Conservation (phyloP, 1,140 invertebrate genomes). For the Neuroterus valhalla region DNA sequence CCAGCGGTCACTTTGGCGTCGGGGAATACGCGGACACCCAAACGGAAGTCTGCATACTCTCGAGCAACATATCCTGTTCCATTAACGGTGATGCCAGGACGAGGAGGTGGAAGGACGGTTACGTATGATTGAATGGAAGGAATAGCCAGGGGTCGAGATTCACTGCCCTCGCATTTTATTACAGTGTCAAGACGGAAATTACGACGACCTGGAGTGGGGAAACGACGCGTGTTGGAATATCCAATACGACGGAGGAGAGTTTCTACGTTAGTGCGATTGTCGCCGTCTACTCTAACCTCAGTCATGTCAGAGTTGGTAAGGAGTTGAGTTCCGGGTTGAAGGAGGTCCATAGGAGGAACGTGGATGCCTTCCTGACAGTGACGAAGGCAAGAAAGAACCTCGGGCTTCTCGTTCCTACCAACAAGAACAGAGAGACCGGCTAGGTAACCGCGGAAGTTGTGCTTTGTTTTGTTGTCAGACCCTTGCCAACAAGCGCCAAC, state of each 20-base stretch:
- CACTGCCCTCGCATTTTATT: slow-evolving; percentile 79
- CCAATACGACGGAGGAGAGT: slow-evolving; percentile 90
- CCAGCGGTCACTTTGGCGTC: slow-evolving; percentile 84
- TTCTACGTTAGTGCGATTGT: slow-evolving; percentile 92
- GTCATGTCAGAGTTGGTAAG: slow-evolving; percentile 87
- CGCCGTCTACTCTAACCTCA: slow-evolving; percentile 92
- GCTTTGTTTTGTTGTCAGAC: slow-evolving; percentile 90
- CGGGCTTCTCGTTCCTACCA: slow-evolving; percentile 85
- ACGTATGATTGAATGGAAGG: slow-evolving; percentile 88
- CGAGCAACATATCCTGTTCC: slow-evolving; percentile 87
- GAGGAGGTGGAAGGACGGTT: slow-evolving; percentile 89
- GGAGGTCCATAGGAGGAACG: slow-evolving; percentile 84
- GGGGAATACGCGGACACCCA: slow-evolving; percentile 89
- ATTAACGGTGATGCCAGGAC: slow-evolving; percentile 88
- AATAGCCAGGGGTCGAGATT: slow-evolving; percentile 71
- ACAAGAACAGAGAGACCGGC: slow-evolving; percentile 90
- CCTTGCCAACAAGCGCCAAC: slow-evolving; percentile 99
- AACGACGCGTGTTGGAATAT: slow-evolving; percentile 92
- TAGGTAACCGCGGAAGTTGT: slow-evolving; percentile 91
- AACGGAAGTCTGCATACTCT: slow-evolving; percentile 90
- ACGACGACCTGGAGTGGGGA: slow-evolving; percentile 93
- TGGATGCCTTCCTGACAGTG: slow-evolving; percentile 89
- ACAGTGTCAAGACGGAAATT: slow-evolving; percentile 90
- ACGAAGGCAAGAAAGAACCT: slow-evolving; percentile 89
- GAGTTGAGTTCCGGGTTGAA: slow-evolving; percentile 85